Base-by-base conservation (phyloP, 2,888 invertebrate genomes). In the Cheilosia scutellata region DNA sequence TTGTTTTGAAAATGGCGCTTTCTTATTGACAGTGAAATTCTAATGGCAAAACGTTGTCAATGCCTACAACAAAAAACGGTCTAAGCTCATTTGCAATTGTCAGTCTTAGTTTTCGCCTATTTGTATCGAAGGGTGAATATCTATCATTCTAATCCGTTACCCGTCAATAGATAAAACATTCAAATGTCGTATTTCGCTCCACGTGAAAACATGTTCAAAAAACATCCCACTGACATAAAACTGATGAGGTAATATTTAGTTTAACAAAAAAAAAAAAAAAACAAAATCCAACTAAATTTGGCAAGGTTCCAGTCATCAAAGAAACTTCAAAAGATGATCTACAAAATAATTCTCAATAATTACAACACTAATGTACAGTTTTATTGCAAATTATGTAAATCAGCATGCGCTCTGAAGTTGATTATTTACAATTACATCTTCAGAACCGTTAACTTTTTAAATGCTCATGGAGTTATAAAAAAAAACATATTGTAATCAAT, bases 321-420 rank as follows among this genome's bases (percentile, higher is more conserved):
- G 55, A 51, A 65, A 75, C 55, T 65, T 75, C 75, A 65, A 75
- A 75, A 49, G 57, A 57, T 65, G 57, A 57, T 65, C 57, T 13
- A 57, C 29, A 37, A 57, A 49, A 58, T 58, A 33, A 49, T 49
- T 66, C 40, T 31, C 11, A 58, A 60, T 16, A 58, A 58, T 49
- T 13, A 37, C 33, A 13, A 13, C 40, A 49, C 31, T 44, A 13
- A 47, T 55, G 29, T n/a, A 29, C 51, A 31, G 29, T 51, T 29
- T 27, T 11, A 51, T 4, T 27, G 2, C 25, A 27, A 51, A 27
- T 29, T 13, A 27, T 51, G 51, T 51, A 29, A 20, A 20, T 51
- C 51, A 51, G 4, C 51, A 51, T 9, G 2, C 27, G 11, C 20
- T 5, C 5, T 13, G 11, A 7, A 51, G 13, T 9, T 25, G 20